Evolutionary conservation across 2,797 vertebrate species (phyloP), one percentile per base, ranked within the genome.

Genomic region (Myoxocephalus aenaeus): DNA sequence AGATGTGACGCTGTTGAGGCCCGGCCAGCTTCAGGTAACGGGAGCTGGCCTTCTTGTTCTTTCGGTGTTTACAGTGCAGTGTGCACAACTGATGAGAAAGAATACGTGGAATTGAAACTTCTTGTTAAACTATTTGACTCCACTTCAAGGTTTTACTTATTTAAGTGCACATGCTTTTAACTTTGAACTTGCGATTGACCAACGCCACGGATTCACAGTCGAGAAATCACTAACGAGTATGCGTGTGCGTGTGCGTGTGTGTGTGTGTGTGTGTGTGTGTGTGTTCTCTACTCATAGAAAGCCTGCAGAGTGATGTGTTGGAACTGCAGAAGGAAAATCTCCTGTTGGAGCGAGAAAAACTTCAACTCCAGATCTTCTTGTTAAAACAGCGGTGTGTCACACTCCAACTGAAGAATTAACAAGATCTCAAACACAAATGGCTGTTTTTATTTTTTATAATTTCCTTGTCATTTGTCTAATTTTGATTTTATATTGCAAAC

Each of bases 311-410:
- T 0, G 89, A 92, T 13, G 63, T 91, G 59, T 65, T 90, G 84
- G 68, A 67, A 20, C 74, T 90, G 53, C 87, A 91, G 58, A 92
- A 77, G 61, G 85, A 86, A 75, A 93, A 83, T 44, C 86, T 92
- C 6, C 34, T 77, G 29, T 73, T 93, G 81, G 80, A 88, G 70
- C 48, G 7, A 65, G 80, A 90, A 61, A 92, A 90, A 75, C 82
- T 90, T n/a, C 62, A 86, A 1, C 88, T 93, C 57, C 80, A 92
- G 69, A 88, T 92, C 68, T 13, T 11, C 44, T 8, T 87, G 12
- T 46, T 93, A 22, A 89, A 89, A 66, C 68, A 81, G 0, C 20
- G 32, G 18, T 51, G 86, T 67, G 56, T 42, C 14, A 38, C 15
- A 40, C 11, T 76, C 17, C 27, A 81, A 51, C 5, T 32, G 48